Percentiles rank a stretch among this genome's conserved stretches.
Evolutionary conservation across 2,113 vertebrate genomes (phyloP).

Genomic region (Lagopus muta): DNA sequence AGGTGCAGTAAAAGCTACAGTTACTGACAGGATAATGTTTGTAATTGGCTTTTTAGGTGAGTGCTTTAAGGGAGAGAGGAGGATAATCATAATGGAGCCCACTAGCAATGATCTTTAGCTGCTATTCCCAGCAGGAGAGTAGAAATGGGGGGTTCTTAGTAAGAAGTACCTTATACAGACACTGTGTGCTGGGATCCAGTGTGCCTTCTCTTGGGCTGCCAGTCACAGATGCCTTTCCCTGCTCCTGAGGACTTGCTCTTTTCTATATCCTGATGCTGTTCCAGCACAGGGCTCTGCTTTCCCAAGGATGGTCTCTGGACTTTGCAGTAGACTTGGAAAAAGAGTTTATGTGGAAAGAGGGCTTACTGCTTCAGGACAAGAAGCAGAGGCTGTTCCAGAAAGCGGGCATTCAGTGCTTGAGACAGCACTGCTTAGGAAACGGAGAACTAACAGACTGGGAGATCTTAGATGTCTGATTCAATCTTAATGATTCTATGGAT

Average conservation of each 20-base stretch:
- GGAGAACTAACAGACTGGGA: too few relatives aligned
- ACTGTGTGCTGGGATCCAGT: not conserved
- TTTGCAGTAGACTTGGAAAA: not conserved
- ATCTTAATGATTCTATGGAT: not conserved
- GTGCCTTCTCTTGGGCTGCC: not conserved
- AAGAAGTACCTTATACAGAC: not conserved
- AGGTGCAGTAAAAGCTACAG: not conserved
- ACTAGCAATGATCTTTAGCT: not conserved
- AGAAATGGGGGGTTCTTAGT: not conserved
- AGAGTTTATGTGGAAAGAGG: not conserved
- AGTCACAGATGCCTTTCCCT: not conserved
- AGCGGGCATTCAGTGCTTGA: not conserved
- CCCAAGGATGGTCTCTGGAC: not conserved
- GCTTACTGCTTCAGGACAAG: not conserved
- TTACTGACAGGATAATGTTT: not conserved
- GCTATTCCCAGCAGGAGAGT: not conserved
- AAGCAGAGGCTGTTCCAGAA: not conserved
- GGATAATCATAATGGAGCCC: not conserved
- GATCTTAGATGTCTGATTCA: too few relatives aligned
- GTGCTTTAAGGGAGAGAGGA: not conserved
- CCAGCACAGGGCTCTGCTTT: not conserved
- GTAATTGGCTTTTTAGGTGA: not conserved
- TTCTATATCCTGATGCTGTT: not conserved
- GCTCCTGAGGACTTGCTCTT: not conserved
- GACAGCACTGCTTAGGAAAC: accelerated